A percentile compares a stretch with the other conserved stretches of the same genome.
Evolutionary conservation across 2,888 invertebrate species (phyloP).

Genomic region (Tridacna crocea): DNA sequence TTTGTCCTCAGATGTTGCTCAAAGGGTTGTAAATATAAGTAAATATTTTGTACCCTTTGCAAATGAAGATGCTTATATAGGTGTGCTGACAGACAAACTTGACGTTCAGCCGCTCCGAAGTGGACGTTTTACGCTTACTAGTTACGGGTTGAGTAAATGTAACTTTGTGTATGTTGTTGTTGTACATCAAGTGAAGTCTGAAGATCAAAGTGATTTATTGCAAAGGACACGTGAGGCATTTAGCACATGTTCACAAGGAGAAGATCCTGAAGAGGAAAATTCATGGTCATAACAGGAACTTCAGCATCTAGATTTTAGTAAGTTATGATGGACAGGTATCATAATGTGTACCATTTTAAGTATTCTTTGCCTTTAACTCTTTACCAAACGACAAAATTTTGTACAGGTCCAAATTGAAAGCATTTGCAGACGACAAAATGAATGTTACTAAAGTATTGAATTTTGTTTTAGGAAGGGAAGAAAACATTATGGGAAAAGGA

Average conservation of each 20-base stretch:
- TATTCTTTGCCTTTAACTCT: not conserved
- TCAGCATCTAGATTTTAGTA: not conserved
- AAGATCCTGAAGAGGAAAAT: constrained; percentile 12
- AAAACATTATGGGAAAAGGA: too few relatives aligned
- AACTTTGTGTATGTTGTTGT: constrained; percentile 81
- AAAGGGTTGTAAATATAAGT: constrained; percentile 69
- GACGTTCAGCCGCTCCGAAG: constrained; percentile 75
- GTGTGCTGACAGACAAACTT: constrained; percentile 75
- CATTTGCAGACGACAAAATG: not conserved
- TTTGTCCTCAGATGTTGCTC: constrained; percentile 77
- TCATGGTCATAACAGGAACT: constrained; percentile 12
- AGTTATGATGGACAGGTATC: not conserved
- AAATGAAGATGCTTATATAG: constrained; percentile 83
- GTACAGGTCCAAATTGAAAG: not conserved
- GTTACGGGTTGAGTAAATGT: constrained; percentile 77
- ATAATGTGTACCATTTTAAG: not conserved
- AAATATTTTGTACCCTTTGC: constrained; percentile 75
- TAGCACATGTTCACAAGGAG: constrained; percentile 39
- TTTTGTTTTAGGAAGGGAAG: too few relatives aligned
- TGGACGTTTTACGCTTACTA: constrained; percentile 77
- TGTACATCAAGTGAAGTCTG: constrained; percentile 76
- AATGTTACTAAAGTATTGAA: not conserved
- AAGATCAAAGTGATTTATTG: constrained; percentile 71
- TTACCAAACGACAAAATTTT: not conserved
- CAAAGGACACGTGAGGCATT: constrained; percentile 68